These are phyloP conservation scores for Sphaeramia orbicularis DNA, from an alignment of 2,797 vertebrate genomes.

Conservation along the genomic window DNA sequence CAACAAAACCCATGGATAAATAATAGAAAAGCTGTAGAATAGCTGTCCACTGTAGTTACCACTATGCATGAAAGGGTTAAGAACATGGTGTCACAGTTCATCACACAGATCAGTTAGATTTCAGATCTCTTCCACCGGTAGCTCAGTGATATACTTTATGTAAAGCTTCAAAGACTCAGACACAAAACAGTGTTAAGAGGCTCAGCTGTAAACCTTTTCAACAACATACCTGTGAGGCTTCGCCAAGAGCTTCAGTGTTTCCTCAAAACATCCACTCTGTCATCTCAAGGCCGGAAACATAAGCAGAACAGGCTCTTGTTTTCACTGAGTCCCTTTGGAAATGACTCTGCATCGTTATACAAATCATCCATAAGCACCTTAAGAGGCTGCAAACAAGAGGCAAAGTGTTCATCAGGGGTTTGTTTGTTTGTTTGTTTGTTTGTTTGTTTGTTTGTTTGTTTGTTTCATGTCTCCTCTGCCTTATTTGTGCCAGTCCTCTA, in stretches of 20 bases:
- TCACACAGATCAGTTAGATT: not conserved
- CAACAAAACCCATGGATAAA: too few relatives aligned
- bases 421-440: not conserved
- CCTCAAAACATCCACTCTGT: conserved; percentile 24
- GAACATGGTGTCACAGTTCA: conserved; percentile 5
- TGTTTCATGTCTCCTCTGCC: not conserved
- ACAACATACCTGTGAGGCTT: conserved; percentile 24
- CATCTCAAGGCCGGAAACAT: not conserved
- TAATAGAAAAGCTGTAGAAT: too few relatives aligned
- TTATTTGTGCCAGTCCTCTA: too few relatives aligned
- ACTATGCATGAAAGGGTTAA: not conserved
- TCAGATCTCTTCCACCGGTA: not conserved
- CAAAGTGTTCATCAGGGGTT: not conserved
- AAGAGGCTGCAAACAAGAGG: conserved; percentile 13
- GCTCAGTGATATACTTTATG: not conserved
- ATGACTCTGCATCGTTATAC: not conserved
- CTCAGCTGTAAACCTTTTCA: conserved; percentile 32
- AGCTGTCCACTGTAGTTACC: too few relatives aligned
- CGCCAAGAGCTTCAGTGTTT: conserved; percentile 16
- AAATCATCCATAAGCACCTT: conserved; percentile 6
- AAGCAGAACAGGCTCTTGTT: conserved; percentile 4
- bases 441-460: not conserved
- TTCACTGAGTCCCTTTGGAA: not conserved
- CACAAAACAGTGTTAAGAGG: conserved; percentile 4
- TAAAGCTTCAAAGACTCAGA: conserved; percentile 1